Percentiles rank a stretch among this genome's conserved stretches.
Conservation (phyloP, 2,797 vertebrate species). For the Sphenopsis melanotis region DNA sequence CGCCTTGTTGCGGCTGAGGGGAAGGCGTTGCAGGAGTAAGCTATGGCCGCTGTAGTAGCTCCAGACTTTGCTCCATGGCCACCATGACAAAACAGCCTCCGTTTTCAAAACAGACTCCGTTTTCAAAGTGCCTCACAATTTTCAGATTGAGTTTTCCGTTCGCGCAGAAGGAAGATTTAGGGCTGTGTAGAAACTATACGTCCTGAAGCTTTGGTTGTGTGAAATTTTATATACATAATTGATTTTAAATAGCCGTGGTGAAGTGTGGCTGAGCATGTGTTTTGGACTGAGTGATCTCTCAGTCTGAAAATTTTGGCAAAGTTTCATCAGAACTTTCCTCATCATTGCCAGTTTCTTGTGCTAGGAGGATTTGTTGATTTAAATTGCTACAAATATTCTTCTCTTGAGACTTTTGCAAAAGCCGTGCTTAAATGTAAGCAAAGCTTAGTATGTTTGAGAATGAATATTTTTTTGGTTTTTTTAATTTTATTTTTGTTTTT, state of each 20-base stretch:
- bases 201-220: not conserved
- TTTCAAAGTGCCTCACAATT: not conserved
- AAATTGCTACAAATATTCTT: not conserved
- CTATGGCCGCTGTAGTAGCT: rapidly evolving
- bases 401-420: not conserved
- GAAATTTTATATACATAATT: not conserved
- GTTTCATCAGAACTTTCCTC: not conserved
- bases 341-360: not conserved
- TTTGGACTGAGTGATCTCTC: rapidly evolving
- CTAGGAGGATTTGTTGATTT: not conserved
- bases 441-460: not conserved
- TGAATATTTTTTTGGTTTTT: not conserved
- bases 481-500: too few species aligned
- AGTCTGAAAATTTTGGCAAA: not conserved
- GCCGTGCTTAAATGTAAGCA: not conserved
- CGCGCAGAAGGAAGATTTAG: not conserved
- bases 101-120: rapidly evolving
- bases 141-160: not conserved
- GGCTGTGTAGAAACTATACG: not conserved
- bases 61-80: rapidly evolving
- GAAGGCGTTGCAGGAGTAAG: too few species aligned
- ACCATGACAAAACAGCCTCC: rapidly evolving
- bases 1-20: rapidly evolving
- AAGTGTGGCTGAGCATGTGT: not conserved
- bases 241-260: not conserved